A percentile compares a stretch with the other conserved stretches of the same genome.
Evolutionary conservation across 2,113 vertebrate genomes (phyloP).

Genomic region (Pampusana beccarii): DNA sequence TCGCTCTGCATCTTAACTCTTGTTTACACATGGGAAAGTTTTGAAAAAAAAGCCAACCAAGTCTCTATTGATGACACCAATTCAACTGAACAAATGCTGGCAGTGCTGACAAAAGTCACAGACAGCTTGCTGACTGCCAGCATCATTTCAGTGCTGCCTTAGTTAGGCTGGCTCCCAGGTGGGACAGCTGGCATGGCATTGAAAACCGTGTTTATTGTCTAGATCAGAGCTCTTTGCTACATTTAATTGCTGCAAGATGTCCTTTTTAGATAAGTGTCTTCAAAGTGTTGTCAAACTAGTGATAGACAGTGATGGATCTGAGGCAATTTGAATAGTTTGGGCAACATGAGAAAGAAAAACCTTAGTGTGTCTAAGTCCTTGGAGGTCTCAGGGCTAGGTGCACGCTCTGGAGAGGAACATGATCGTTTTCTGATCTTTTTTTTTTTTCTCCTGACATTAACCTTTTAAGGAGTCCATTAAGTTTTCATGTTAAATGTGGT

Average conservation of each 20-base stretch:
- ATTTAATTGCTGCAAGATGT: constrained; percentile 26
- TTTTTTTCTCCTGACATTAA: neutral
- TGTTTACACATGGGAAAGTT: constrained; percentile 36
- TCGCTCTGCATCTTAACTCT: neutral
- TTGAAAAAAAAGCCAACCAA: neutral
- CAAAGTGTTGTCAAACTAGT: neutral
- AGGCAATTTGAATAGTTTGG: neutral
- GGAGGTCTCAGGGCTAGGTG: neutral
- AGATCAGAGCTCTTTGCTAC: constrained; percentile 7
- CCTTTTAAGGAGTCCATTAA: neutral
- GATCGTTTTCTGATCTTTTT: neutral
- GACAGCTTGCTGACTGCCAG: constrained; percentile 4
- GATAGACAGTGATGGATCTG: neutral
- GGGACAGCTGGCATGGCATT: neutral
- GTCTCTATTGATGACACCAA: neutral
- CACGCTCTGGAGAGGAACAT: neutral
- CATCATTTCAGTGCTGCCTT: neutral
- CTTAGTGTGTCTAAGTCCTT: neutral
- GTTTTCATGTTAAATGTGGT: neutral
- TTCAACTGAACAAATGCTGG: neutral
- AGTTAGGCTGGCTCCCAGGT: neutral
- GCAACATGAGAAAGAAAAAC: neutral
- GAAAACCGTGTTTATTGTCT: constrained; percentile 29
- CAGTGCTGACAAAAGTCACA: neutral
- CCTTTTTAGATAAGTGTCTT: constrained; percentile 14